A percentile compares a stretch with the other conserved stretches of the same genome.
These are phyloP conservation scores for Pristionchus fissidentatus DNA, from an alignment of 2,888 invertebrate species.

Conservation along the genomic window DNA sequence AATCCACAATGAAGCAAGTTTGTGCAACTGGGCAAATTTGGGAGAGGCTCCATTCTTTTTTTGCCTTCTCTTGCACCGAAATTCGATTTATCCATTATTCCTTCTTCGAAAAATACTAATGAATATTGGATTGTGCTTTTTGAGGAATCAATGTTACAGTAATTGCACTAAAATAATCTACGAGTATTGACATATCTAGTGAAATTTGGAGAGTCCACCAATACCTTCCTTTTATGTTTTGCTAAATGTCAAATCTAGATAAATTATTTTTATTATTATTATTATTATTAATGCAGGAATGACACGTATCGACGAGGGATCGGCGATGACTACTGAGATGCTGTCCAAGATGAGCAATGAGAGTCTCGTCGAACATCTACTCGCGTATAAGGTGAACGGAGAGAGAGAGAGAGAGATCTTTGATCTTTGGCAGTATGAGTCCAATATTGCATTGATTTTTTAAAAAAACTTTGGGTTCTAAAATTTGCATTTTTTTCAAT, in stretches of 20 bases:
- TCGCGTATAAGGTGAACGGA: constrained; percentile 35
- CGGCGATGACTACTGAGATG: constrained; percentile 20
- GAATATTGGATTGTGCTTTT: too few relatives aligned
- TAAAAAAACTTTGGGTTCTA: background rate
- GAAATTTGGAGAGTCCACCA: too few relatives aligned
- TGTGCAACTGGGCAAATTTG: constrained; percentile 34
- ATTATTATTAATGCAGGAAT: constrained; percentile 23
- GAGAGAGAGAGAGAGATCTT: background rate
- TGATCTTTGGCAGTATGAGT: background rate
- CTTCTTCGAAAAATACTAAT: too few relatives aligned
- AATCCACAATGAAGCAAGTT: background rate
- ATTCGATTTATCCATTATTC: too few relatives aligned
- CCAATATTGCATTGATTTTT: too few relatives aligned
- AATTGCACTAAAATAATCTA: too few relatives aligned
- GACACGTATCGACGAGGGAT: constrained; percentile 36
- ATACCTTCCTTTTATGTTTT: too few relatives aligned
- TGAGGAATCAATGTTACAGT: too few relatives aligned
- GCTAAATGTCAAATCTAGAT: too few relatives aligned
- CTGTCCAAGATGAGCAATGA: constrained; percentile 46
- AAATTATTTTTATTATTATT: too few relatives aligned
- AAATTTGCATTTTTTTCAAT: background rate
- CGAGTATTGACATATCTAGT: too few relatives aligned
- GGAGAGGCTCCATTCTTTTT: background rate
- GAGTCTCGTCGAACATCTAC: background rate
- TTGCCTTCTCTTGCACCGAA: background rate